phyloP scores from a whole-genome alignment of 2,797 vertebrate species.

The Poeciliopsis gracilis region DNA sequence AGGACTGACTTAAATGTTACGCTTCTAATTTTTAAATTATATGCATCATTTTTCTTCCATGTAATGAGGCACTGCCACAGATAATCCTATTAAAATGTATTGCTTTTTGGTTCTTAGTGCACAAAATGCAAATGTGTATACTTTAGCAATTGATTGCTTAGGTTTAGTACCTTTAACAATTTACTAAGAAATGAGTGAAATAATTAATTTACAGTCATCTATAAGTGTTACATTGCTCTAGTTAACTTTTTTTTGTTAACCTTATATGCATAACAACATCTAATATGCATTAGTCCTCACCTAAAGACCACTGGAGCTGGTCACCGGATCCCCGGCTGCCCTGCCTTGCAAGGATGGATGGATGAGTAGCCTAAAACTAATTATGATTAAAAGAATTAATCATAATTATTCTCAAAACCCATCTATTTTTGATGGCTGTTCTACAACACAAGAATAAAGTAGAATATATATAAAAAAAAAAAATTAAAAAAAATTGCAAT shows the following conservation, averaged over 20 bases:
- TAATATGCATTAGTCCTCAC: background rate
- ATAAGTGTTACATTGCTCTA: background rate
- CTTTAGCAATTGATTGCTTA: background rate
- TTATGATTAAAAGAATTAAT: background rate
- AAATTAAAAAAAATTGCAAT: background rate
- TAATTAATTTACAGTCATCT: background rate
- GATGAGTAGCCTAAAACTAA: background rate
- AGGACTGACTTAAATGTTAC: background rate
- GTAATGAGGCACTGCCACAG: background rate
- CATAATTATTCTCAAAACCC: too few species aligned
- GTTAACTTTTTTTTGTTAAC: background rate
- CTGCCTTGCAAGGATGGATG: background rate
- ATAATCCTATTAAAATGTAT: background rate
- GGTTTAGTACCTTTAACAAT: background rate
- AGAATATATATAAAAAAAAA: background rate
- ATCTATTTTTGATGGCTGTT: background rate
- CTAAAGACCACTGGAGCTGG: background rate
- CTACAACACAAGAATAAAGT: background rate
- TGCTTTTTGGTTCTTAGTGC: background rate
- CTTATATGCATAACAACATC: background rate
- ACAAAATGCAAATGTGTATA: background rate
- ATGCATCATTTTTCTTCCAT: background rate
- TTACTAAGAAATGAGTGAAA: background rate
- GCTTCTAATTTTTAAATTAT: background rate
- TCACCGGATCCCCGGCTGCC: background rate